phyloP scores from a whole-genome alignment of 37 sponge, comb jelly and placozoan genomes.

The Mnemiopsis leidyi region DNA sequence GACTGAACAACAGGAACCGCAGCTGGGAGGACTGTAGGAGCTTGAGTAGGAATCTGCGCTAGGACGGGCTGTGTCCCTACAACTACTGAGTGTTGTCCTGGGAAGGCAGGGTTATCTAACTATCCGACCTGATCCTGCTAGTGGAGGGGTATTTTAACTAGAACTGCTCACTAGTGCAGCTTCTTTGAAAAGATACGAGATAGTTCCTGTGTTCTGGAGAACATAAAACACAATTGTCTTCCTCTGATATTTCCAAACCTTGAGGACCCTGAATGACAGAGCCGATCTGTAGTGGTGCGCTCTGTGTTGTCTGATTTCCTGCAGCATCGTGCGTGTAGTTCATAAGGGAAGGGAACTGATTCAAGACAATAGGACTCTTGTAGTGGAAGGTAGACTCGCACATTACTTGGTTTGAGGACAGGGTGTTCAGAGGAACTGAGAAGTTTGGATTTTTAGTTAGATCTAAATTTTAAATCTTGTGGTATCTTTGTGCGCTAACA shows the following conservation, averaged over 20 bases:
- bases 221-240: too few relatives aligned
- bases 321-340: background rate
- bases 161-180: too few relatives aligned
- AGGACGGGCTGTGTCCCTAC: constrained; percentile 53
- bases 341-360: constrained; percentile 40
- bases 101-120: too few relatives aligned
- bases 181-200: too few relatives aligned
- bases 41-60: background rate
- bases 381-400: constrained; percentile 52
- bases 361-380: constrained; percentile 40
- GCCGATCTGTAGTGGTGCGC: constrained; percentile 31
- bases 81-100: constrained; percentile 36
- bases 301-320: background rate
- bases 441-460: too few relatives aligned
- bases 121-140: too few relatives aligned
- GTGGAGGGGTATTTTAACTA: too few relatives aligned
- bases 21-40: background rate
- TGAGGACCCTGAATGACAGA: constrained; percentile 41
- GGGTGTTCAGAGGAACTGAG: constrained; percentile 56
- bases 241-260: background rate
- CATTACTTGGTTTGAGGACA: constrained; percentile 49
- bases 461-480: too few relatives aligned
- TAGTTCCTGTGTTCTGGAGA: too few relatives aligned
- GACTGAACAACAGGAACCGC: background rate
- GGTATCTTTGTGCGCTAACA: too few relatives aligned